Percentiles rank a stretch among this genome's conserved stretches.
These are phyloP conservation scores for Tolypeutes matacus DNA, from an alignment of 2,797 vertebrate species.

Conservation along the genomic window DNA sequence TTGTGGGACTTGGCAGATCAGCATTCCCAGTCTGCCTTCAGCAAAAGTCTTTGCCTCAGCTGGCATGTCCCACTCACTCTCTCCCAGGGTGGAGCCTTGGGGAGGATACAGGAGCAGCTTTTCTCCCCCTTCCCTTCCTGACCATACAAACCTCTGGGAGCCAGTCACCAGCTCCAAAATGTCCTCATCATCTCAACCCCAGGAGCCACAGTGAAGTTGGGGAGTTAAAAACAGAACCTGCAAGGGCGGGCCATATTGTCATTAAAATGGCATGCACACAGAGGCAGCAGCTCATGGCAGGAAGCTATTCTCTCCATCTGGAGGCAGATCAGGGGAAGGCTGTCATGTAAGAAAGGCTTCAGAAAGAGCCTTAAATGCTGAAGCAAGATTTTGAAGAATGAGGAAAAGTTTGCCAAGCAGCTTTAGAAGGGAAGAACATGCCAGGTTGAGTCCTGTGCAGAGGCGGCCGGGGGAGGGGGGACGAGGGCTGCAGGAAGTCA, in stretches of 20 bases:
- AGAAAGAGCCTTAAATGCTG: not conserved
- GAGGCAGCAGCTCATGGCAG: not conserved
- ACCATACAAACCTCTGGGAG: not conserved
- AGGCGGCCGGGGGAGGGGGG: not conserved
- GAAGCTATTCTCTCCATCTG: not conserved
- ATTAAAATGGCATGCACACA: not conserved
- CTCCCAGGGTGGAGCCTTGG: not conserved
- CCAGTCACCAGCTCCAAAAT: not conserved
- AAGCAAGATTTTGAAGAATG: slow-evolving; percentile 29
- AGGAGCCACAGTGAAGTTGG: not conserved
- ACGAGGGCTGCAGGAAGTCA: not conserved
- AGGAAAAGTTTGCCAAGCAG: not conserved
- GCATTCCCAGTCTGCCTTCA: not conserved
- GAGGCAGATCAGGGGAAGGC: not conserved
- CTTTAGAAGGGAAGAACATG: not conserved
- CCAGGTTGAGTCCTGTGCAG: not conserved
- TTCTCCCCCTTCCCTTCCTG: not conserved
- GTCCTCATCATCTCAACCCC: not conserved
- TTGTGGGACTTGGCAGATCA: not conserved
- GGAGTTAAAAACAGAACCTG: not conserved
- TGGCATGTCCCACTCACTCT: not conserved
- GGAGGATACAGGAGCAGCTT: not conserved
- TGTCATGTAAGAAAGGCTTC: not conserved
- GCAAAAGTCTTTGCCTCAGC: not conserved
- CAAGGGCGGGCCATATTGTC: not conserved